A percentile compares a stretch with the other conserved stretches of the same genome.
Evolutionary conservation across 1,140 invertebrate genomes (phyloP).

Genomic region (Eubasilissa regina): DNA sequence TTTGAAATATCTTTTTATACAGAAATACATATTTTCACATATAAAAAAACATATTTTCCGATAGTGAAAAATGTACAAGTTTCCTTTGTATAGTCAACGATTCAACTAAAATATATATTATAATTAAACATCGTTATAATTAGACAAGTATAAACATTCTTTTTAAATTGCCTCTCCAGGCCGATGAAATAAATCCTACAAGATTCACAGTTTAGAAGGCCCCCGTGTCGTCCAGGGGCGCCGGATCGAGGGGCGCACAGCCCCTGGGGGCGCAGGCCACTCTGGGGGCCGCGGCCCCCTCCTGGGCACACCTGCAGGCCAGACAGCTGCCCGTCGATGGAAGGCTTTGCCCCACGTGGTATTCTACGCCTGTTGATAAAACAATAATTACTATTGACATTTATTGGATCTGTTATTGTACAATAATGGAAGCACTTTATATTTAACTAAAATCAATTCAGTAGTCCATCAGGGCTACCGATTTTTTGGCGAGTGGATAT

Average conservation of each 20-base stretch:
- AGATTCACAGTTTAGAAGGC: slow-evolving; percentile 42
- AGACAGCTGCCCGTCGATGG: slow-evolving; percentile 60
- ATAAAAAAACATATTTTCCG: too few species aligned
- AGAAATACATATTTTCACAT: too few species aligned
- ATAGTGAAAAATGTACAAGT: neutral
- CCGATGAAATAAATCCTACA: too few species aligned
- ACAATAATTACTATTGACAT: too few species aligned
- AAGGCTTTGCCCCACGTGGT: slow-evolving; percentile 54
- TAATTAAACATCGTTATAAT: neutral
- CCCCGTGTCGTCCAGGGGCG: slow-evolving; percentile 52
- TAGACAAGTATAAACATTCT: neutral
- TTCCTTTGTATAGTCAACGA: neutral
- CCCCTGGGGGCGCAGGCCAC: slow-evolving; percentile 57
- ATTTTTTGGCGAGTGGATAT: too few species aligned
- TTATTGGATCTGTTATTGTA: too few species aligned
- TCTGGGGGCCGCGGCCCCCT: slow-evolving; percentile 7
- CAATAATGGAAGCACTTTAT: too few species aligned
- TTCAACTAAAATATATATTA: neutral
- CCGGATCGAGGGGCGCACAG: slow-evolving; percentile 52
- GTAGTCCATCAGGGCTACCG: too few species aligned
- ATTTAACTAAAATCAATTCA: too few species aligned
- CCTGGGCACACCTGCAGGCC: slow-evolving; percentile 51
- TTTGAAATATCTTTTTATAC: too few species aligned
- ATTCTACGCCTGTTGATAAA: slow-evolving; percentile 52
- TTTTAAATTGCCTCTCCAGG: neutral